Evolutionary conservation across 2,797 vertebrate genomes (phyloP).

Genomic region (Anguilla marmorata): DNA sequence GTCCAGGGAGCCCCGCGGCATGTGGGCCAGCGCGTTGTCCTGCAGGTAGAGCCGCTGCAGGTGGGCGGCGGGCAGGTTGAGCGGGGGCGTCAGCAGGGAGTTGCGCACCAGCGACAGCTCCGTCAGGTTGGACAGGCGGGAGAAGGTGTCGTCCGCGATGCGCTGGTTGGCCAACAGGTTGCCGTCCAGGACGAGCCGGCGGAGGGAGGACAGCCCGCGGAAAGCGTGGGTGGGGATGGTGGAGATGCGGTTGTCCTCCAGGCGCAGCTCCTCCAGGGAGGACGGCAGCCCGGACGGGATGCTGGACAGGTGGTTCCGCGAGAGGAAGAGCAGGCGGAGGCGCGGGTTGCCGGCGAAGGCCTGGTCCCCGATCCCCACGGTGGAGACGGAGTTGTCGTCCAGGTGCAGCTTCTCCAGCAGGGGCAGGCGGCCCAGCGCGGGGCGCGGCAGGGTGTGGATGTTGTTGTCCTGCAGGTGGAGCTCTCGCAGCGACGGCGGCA

Average conservation of each 20-base stretch:
- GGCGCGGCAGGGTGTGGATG: constrained; percentile 82
- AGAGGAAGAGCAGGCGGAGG: constrained; percentile 86
- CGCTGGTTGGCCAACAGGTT: constrained; percentile 95
- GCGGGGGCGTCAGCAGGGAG: constrained; percentile 84
- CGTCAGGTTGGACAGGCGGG: constrained; percentile 84
- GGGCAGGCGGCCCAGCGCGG: constrained; percentile 82
- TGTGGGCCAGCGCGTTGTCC: constrained; percentile 88
- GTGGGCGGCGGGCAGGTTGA: constrained; percentile 83
- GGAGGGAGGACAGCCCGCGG: constrained; percentile 80
- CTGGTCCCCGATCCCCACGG: constrained; percentile 91
- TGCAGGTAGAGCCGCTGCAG: constrained; percentile 87
- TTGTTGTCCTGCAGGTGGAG: constrained; percentile 97
- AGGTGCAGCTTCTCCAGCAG: constrained; percentile 89
- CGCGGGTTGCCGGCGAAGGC: constrained; percentile 86
- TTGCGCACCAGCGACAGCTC: constrained; percentile 91
- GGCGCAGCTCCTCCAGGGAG: constrained; percentile 86
- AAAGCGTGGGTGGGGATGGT: constrained; percentile 91
- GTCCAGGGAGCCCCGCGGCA: constrained; percentile 84
- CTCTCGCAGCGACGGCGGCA: constrained; percentile 87
- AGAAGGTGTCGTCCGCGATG: constrained; percentile 91
- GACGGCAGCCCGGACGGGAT: constrained; percentile 90
- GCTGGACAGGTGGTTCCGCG: constrained; percentile 92
- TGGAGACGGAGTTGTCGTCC: constrained; percentile 94
- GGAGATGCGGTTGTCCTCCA: constrained; percentile 95
- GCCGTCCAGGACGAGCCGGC: constrained; percentile 89